Percentiles rank a stretch among this genome's conserved stretches.
Evolutionary conservation across 2,797 vertebrate species (phyloP).

Genomic region (Sebastes kiyomatsui): DNA sequence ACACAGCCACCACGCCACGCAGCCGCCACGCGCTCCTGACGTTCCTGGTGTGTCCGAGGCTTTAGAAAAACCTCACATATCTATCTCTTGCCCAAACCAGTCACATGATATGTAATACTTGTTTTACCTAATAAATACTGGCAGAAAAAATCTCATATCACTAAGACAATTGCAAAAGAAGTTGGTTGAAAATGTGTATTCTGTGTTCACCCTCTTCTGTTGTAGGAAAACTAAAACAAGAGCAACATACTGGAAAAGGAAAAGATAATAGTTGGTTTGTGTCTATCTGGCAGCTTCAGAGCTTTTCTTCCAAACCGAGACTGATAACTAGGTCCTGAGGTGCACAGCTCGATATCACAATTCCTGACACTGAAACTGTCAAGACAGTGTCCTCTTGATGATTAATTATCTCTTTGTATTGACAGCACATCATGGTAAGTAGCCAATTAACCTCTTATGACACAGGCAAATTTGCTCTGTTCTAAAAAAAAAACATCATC

Average conservation of each 20-base stretch:
- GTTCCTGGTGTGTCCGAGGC: no score
- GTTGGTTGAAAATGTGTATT: background rate
- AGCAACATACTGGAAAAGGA: background rate
- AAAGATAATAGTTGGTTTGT: background rate
- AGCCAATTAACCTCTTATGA: slow-evolving; percentile 28
- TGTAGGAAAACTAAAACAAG: background rate
- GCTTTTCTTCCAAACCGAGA: background rate
- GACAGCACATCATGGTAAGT: background rate
- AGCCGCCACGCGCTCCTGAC: no score
- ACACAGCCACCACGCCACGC: no score
- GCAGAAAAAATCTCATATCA: background rate
- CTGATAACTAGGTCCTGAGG: background rate
- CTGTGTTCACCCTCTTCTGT: background rate
- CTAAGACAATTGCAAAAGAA: background rate
- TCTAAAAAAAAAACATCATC: slow-evolving; percentile 3
- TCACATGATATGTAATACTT: background rate
- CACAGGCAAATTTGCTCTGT: slow-evolving; percentile 9
- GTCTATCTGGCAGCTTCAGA: background rate
- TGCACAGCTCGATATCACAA: background rate
- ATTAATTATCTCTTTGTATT: slow-evolving; percentile 14
- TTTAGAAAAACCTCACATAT: background rate
- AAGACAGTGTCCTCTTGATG: slow-evolving; percentile 1
- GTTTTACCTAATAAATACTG: background rate
- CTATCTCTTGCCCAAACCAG: background rate
- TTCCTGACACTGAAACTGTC: slow-evolving; percentile 12